Evolutionary conservation across 1,140 invertebrate species (phyloP).

Genomic region (Adelges cooleyi): DNA sequence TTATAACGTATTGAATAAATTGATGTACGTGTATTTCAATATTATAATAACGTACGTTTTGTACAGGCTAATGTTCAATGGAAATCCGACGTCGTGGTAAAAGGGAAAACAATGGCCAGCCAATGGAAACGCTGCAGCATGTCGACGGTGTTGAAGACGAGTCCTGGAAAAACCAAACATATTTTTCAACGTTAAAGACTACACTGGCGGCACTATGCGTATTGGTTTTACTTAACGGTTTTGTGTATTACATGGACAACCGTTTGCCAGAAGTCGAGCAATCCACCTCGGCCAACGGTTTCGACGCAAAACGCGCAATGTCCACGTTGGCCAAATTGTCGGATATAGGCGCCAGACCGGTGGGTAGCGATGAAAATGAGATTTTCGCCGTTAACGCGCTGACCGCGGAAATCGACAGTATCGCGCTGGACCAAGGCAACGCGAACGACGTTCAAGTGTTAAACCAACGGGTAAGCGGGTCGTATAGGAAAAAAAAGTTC

Average conservation of each 20-base stretch:
- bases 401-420: constrained; percentile 40
- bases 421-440: constrained; percentile 37
- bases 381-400: constrained; percentile 45
- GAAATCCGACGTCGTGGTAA: constrained; percentile 14
- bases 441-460: neutral
- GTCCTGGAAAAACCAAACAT: neutral
- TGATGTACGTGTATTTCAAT: no score
- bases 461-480: constrained; percentile 17
- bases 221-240: neutral
- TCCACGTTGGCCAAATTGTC: constrained; percentile 1
- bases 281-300: neutral
- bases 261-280: neutral
- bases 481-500: no score
- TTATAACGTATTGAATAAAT: no score
- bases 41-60: no score
- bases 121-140: constrained; percentile 7
- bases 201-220: neutral
- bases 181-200: neutral
- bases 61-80: constrained; percentile 14
- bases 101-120: neutral
- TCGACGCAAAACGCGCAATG: constrained; percentile 8
- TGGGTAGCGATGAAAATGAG: constrained; percentile 55
- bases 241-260: constrained; percentile 10
- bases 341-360: constrained; percentile 41
- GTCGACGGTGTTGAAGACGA: neutral